A percentile compares a stretch with the other conserved stretches of the same genome.
phyloP scores from a whole-genome alignment of 2,888 invertebrate genomes.

The Eumacrocentrus americanus region DNA sequence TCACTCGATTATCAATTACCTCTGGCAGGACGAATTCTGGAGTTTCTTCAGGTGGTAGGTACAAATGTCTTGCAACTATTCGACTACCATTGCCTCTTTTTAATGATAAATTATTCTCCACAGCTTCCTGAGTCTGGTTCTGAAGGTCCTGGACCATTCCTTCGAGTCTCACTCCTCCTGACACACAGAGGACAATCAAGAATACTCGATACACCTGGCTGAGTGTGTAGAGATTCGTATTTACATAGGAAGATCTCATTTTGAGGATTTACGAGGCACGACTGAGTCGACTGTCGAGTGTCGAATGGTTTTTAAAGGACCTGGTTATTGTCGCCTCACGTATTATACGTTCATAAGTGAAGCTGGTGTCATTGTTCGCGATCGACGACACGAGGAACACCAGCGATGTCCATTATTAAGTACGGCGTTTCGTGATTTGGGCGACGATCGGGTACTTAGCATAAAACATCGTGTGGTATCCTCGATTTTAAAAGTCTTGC shows the following conservation, averaged over 20 bases:
- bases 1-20: constrained; percentile 47
- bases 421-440: constrained; percentile 48
- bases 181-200: constrained; percentile 14
- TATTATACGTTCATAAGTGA: constrained; percentile 20
- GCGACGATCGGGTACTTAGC: constrained; percentile 50
- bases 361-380: constrained; percentile 36
- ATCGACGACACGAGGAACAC: constrained; percentile 31
- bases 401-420: constrained; percentile 43
- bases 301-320: constrained; percentile 47
- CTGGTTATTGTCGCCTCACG: constrained; percentile 35
- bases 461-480: constrained; percentile 51
- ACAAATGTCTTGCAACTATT: constrained; percentile 35
- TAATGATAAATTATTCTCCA: constrained; percentile 30
- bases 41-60: constrained; percentile 41
- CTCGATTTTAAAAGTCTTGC: constrained; percentile 38
- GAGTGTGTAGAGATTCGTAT: not conserved
- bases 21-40: constrained; percentile 42
- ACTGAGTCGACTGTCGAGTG: constrained; percentile 35
- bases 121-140: constrained; percentile 31
- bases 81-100: constrained; percentile 32
- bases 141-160: constrained; percentile 7
- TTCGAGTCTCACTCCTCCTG: constrained; percentile 23
- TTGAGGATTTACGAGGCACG: constrained; percentile 31
- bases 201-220: constrained; percentile 18
- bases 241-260: constrained; percentile 6